Evolutionary conservation across 2,888 invertebrate species (phyloP).

Genomic region (Xestia sexstrigata): DNA sequence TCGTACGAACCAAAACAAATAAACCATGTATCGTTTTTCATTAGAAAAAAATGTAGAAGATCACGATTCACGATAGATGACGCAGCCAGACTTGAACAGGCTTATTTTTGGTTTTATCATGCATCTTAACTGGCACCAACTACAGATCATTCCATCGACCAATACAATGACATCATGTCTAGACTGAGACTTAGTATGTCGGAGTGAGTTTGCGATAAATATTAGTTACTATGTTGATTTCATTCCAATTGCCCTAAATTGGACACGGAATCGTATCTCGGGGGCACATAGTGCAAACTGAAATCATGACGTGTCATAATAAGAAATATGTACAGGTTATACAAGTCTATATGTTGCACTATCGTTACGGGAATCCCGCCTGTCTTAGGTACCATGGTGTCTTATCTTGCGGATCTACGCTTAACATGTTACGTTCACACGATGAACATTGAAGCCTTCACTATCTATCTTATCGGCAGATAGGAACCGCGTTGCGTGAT

Average conservation of each 20-base stretch:
- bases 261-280: background rate
- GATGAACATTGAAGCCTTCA: conserved; percentile 12
- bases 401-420: background rate
- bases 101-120: no score
- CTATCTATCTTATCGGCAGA: conserved; percentile 29
- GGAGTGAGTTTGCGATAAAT: background rate
- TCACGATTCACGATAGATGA: no score
- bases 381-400: background rate
- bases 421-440: conserved; percentile 22
- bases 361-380: no score
- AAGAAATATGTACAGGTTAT: background rate
- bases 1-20: no score
- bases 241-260: conserved; percentile 7
- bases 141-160: background rate
- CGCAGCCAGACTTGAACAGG: no score
- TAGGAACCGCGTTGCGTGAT: conserved; percentile 26
- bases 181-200: background rate
- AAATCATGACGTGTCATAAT: conserved; percentile 1
- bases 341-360: background rate
- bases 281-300: background rate
- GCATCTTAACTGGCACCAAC: no score
- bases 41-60: no score
- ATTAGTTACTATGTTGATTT: background rate
- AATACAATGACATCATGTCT: background rate
- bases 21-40: no score